Percentiles rank a stretch among this genome's conserved stretches.
phyloP scores from a whole-genome alignment of 2,797 vertebrate genomes.

The Manis crassicaudata region DNA sequence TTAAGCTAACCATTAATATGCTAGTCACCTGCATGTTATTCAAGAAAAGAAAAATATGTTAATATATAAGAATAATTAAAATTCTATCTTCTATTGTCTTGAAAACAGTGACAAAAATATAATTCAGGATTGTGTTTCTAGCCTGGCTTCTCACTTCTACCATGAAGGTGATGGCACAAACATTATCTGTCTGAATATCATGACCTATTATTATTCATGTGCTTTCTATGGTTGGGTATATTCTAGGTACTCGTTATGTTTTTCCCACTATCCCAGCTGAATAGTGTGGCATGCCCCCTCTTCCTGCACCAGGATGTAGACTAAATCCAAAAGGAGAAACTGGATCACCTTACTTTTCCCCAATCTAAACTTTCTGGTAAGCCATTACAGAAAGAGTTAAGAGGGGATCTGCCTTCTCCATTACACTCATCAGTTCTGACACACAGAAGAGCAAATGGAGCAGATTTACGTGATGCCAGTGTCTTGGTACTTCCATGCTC shows the following conservation, averaged over 20 bases:
- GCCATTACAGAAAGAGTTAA: background rate
- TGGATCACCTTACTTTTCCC: background rate
- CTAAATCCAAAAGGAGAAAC: constrained; percentile 39
- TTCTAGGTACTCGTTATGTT: background rate
- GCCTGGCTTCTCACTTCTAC: constrained; percentile 44
- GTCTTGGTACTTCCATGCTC: background rate
- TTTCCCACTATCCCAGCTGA: background rate
- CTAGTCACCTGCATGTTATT: constrained; percentile 13
- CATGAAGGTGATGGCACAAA: constrained; percentile 6
- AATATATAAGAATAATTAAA: constrained; percentile 57
- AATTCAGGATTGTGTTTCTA: constrained; percentile 31
- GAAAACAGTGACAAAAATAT: constrained; percentile 33
- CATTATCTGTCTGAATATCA: background rate
- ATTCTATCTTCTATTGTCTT: constrained; percentile 48
- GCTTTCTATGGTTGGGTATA: background rate
- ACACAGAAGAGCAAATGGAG: background rate
- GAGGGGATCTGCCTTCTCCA: background rate
- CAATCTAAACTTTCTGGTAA: background rate
- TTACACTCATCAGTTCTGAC: background rate
- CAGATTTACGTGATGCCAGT: background rate
- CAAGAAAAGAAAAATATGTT: constrained; percentile 53
- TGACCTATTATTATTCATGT: background rate
- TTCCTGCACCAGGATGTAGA: background rate
- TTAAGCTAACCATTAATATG: constrained; percentile 32
- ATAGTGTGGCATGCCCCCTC: background rate